A percentile compares a stretch with the other conserved stretches of the same genome.
These are phyloP conservation scores for Taeniopygia guttata DNA, from an alignment of 2,797 vertebrate genomes.

Conservation along the genomic window DNA sequence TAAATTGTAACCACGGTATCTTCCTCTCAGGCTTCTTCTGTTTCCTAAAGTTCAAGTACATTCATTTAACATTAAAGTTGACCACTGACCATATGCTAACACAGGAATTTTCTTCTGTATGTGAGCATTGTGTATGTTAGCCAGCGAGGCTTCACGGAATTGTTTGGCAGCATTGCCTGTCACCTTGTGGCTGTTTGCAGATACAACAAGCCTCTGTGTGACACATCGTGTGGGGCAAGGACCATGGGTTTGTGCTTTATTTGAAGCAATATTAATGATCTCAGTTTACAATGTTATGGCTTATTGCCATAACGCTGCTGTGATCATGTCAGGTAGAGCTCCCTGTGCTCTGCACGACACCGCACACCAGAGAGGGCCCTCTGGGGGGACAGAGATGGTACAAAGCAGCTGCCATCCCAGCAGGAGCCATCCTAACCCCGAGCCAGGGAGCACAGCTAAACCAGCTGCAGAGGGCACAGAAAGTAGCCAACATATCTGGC, in stretches of 20 bases:
- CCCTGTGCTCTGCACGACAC: not conserved
- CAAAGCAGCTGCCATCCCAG: not conserved
- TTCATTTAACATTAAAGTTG: not conserved
- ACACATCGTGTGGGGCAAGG: not conserved
- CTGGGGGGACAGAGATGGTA: too few relatives aligned
- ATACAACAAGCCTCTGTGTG: not conserved
- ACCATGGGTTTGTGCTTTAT: not conserved
- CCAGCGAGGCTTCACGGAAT: not conserved
- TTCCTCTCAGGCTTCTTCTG: not conserved
- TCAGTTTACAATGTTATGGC: not conserved
- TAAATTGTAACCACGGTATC: not conserved
- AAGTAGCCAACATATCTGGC: not conserved
- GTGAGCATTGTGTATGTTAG: not conserved
- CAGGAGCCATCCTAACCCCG: not conserved
- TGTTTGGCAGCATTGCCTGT: constrained; percentile 31
- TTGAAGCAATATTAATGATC: not conserved
- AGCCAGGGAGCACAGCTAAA: not conserved
- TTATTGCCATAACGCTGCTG: not conserved
- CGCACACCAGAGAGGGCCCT: not conserved
- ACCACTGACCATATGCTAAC: not conserved
- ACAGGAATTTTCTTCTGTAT: not conserved
- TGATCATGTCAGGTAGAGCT: not conserved
- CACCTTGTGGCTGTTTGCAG: constrained; percentile 45
- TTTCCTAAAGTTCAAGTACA: not conserved
- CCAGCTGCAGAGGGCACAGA: not conserved